phyloP scores from a whole-genome alignment of 2,888 invertebrate genomes.

The Hypena proboscidalis region DNA sequence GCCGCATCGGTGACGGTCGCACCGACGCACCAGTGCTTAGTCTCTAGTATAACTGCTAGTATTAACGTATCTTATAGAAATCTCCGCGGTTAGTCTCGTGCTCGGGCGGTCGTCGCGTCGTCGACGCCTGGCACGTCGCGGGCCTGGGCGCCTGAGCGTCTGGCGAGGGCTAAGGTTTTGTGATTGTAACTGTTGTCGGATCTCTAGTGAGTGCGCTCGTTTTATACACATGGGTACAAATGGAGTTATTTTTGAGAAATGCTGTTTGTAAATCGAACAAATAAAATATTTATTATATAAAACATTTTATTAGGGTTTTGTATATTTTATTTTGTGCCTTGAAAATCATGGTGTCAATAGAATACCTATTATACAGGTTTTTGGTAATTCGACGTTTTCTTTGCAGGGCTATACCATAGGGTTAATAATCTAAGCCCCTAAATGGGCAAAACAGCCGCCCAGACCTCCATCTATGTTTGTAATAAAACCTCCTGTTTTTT shows the following conservation, averaged over 20 bases:
- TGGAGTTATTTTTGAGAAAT: conserved; percentile 10
- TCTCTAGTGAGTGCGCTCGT: conserved; percentile 5
- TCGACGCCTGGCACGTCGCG: no score
- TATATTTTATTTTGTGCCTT: no score
- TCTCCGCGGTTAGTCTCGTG: conserved; percentile 6
- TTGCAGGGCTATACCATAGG: no score
- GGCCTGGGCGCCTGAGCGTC: no score
- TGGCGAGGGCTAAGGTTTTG: no score
- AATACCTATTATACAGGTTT: no score
- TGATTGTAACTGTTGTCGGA: conserved; percentile 6
- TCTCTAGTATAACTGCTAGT: conserved; percentile 51
- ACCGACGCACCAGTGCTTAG: conserved; percentile 25
- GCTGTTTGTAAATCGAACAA: conserved; percentile 17
- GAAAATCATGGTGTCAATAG: no score
- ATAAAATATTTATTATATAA: conserved; percentile 16
- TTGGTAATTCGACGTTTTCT: no score
- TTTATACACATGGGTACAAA: conserved; percentile 9
- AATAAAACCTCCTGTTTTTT: no score
- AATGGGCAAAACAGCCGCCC: no score
- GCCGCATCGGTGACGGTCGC: conserved; percentile 53
- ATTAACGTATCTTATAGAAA: conserved; percentile 70
- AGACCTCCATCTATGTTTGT: no score
- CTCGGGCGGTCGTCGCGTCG: not conserved
- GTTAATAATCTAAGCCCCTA: no score
- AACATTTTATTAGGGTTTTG: not conserved